phyloP scores from a whole-genome alignment of 2,888 invertebrate species.

The Oconnorella tubifera region DNA sequence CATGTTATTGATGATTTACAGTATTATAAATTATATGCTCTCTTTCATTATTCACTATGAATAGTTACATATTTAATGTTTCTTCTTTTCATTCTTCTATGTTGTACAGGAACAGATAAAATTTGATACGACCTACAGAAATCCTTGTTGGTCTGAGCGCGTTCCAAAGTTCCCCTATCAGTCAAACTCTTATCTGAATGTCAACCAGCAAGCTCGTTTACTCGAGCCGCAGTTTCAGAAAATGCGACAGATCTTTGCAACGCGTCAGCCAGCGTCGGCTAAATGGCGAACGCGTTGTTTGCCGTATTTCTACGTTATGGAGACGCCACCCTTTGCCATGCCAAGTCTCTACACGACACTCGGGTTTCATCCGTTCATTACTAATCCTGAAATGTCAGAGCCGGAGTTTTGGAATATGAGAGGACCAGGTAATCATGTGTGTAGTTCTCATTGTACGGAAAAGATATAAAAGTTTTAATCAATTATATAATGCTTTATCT shows the following conservation, averaged over 20 bases:
- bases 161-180: constrained; percentile 16
- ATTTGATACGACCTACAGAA: constrained; percentile 17
- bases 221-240: constrained; percentile 17
- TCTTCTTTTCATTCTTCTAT: background rate
- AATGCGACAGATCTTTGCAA: constrained; percentile 19
- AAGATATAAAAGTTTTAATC: too few species aligned
- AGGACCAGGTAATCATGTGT: constrained; percentile 25
- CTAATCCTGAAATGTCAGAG: constrained; percentile 18
- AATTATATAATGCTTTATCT: too few species aligned
- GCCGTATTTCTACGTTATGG: constrained; percentile 25
- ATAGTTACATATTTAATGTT: too few species aligned
- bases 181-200: constrained; percentile 19
- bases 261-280: background rate
- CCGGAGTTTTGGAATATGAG: constrained; percentile 25
- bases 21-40: too few species aligned
- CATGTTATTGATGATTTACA: too few species aligned
- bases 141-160: constrained; percentile 24
- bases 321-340: constrained; percentile 19
- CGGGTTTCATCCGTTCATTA: constrained; percentile 19
- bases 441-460: too few species aligned
- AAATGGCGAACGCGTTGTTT: constrained; percentile 21
- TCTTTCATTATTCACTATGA: too few species aligned
- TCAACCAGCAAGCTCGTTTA: background rate
- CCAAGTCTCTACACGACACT: constrained; percentile 18
- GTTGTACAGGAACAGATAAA: constrained; percentile 16